phyloP scores from a whole-genome alignment of 1,140 invertebrate species.

The Pygmarrhopalites habei region DNA sequence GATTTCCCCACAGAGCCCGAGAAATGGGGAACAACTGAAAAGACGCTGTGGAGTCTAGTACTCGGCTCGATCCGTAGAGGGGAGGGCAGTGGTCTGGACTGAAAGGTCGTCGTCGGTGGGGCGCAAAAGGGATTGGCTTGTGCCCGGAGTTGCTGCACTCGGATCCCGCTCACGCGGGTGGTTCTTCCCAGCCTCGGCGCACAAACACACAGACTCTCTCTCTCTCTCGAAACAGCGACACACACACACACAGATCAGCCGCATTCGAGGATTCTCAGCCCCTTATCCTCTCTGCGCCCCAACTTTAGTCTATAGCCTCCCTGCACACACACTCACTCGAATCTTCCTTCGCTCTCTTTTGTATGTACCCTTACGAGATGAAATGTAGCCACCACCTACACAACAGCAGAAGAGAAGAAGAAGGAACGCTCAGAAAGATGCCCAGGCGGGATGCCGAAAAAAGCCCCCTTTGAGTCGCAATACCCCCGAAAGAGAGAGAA shows the following conservation, averaged over 20 bases:
- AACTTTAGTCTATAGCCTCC: not conserved
- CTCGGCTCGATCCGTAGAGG: no score
- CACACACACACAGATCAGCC: not conserved
- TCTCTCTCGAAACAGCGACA: not conserved
- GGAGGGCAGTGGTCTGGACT: no score
- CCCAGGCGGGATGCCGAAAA: conserved; percentile 6
- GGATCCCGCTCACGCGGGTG: conserved; percentile 34
- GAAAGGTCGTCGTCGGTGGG: no score
- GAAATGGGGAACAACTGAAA: no score
- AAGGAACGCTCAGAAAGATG: not conserved
- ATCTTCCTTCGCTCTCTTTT: not conserved
- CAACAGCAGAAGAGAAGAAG: not conserved
- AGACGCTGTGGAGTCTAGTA: no score
- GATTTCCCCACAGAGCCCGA: no score
- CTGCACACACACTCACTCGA: not conserved
- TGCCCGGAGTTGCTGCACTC: conserved; percentile 23
- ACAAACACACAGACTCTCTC: conserved; percentile 3
- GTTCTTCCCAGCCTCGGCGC: conserved; percentile 26
- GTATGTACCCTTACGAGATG: not conserved
- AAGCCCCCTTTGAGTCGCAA: conserved; percentile 3
- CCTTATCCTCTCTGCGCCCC: not conserved
- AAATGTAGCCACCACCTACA: not conserved
- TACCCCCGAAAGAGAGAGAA: conserved; percentile 4
- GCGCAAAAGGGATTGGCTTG: conserved; percentile 17
- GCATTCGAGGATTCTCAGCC: conserved; percentile 3